phyloP scores from a whole-genome alignment of 53 echinoderm and acorn worm species.

The Stichopus horrens region DNA sequence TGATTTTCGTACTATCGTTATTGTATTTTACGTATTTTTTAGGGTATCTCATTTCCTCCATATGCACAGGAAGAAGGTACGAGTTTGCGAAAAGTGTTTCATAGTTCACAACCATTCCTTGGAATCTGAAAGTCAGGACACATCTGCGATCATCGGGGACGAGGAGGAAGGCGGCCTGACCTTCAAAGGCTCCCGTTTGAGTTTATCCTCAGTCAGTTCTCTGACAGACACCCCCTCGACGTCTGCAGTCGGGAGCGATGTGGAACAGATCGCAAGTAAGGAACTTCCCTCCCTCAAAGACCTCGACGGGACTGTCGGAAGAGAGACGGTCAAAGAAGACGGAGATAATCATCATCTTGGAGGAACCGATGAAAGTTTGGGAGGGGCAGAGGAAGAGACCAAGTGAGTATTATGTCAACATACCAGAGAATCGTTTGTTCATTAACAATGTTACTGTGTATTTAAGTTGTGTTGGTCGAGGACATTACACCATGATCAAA shows the following conservation, averaged over 20 bases:
- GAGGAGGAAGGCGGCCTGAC: neutral
- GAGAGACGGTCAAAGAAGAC: constrained; percentile 37
- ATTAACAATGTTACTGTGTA: no score
- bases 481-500: no score
- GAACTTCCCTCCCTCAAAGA: neutral
- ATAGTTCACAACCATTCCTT: constrained; percentile 76
- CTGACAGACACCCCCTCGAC: neutral
- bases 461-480: no score
- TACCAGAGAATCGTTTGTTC: no score
- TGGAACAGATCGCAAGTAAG: neutral
- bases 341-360: constrained; percentile 12
- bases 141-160: constrained; percentile 60
- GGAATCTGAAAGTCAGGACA: constrained; percentile 63
- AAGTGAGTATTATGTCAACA: neutral
- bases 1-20: no score
- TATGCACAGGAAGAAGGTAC: constrained; percentile 72
- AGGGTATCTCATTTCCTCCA: neutral
- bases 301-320: constrained; percentile 21
- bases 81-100: constrained; percentile 88
- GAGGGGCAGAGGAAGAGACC: neutral
- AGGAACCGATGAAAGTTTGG: neutral
- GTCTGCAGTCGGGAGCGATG: constrained; percentile 3
- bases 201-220: constrained; percentile 7
- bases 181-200: constrained; percentile 7
- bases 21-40: no score